Base-by-base conservation (phyloP, 53 echinoderm and acorn worm genomes). In the Pentamera pediparva region DNA sequence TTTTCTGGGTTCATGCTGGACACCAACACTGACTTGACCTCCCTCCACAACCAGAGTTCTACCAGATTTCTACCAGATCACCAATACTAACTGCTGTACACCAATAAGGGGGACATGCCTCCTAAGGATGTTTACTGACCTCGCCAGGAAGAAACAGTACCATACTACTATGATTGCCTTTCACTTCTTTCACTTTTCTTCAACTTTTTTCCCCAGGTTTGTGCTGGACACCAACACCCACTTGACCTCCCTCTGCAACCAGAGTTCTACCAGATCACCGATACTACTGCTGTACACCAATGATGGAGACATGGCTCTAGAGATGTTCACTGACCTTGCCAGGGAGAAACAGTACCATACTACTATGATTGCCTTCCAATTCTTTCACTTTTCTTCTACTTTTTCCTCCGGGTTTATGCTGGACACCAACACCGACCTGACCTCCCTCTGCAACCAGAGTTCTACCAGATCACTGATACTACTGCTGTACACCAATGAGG, bases 31-130 rank as follows among this genome's bases (percentile, higher is more conserved):
- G 98, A 98, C 62, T 32, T 88, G 0, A 75, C 80, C 39, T 75
- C 85, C 17, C 60, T 98, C 3, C 39, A 86, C 35, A 49, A 74
- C 20, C 96, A 88, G 62, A 92, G 79, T 29, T 49, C 86, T 17
- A 91, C 98, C 0, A 59, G 80, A 24, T 86, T 81, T 10, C 98
- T 92, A 4, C 75, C 92, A 57, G n/a, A n/a, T n/a, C n/a, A n/a
- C n/a, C n/a, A n/a, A n/a, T n/a, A n/a, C n/a, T 81, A 92, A 20
- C 77, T 98, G 28, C 82, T 98, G 74, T 98, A 92, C 39, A 89
- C 89, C 56, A 65, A 39, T 6, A 92, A 98, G 65, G 98, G 92
- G 11, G 83, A 98, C 51, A 56, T 98, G 34, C 92, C 98, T 7
- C n/a, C 64, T 83, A 40, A 88, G 61, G 74, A 83, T 98, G 81